Percentiles rank a stretch among this genome's conserved stretches.
phyloP scores from a whole-genome alignment of 2,797 vertebrate genomes.

The Monodelphis domestica region DNA sequence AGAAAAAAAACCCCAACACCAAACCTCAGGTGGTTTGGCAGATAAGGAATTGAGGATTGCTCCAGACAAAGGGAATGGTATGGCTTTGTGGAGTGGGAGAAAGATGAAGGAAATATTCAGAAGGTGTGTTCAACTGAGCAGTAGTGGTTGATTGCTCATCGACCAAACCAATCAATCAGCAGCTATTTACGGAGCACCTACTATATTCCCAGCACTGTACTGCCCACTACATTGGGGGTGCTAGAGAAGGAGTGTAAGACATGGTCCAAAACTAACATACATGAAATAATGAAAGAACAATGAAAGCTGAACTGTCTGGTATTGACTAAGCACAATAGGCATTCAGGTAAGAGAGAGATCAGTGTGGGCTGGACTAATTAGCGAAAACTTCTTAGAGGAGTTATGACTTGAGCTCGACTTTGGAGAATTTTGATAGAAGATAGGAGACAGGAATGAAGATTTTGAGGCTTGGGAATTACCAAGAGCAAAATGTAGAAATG shows the following conservation, averaged over 20 bases:
- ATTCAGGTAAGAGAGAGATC: too few species aligned
- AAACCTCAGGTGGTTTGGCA: slow-evolving; percentile 28
- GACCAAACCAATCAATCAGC: slow-evolving; percentile 43
- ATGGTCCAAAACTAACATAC: slow-evolving; percentile 5
- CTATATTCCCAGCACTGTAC: slow-evolving; percentile 40
- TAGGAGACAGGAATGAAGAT: background rate
- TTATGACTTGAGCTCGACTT: background rate
- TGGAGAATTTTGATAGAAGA: slow-evolving; percentile 17
- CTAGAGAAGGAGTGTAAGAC: slow-evolving; percentile 42
- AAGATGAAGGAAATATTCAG: slow-evolving; percentile 22
- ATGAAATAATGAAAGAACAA: slow-evolving; percentile 17
- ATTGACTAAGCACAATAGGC: background rate
- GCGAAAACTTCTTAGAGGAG: background rate
- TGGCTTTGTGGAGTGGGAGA: slow-evolving; percentile 45
- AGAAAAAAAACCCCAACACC: slow-evolving; percentile 50
- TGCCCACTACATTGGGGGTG: background rate
- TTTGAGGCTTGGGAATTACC: background rate
- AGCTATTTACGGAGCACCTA: slow-evolving; percentile 50
- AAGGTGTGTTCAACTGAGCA: slow-evolving; percentile 21
- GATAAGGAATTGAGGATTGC: slow-evolving; percentile 31
- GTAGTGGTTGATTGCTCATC: slow-evolving; percentile 58
- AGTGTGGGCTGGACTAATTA: background rate
- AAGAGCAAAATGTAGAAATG: background rate
- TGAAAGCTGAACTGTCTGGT: background rate
- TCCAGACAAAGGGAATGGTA: slow-evolving; percentile 56